phyloP scores from a whole-genome alignment of 1,140 invertebrate species.

The Macrobrachium nipponense region DNA sequence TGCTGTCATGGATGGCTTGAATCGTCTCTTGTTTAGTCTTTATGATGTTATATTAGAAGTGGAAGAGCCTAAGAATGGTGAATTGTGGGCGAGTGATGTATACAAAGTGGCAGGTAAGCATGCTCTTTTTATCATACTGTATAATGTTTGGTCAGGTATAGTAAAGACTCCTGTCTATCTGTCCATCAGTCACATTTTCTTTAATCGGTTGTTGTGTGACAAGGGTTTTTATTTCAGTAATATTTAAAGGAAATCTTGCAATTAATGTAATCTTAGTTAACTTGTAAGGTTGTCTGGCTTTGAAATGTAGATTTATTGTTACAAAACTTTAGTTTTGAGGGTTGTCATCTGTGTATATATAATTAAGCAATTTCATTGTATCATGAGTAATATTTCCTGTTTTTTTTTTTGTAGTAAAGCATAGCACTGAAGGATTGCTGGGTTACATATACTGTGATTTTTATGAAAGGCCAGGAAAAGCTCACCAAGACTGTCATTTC shows the following conservation, averaged over 20 bases:
- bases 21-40: slow-evolving; percentile 81
- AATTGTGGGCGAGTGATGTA: slow-evolving; percentile 85
- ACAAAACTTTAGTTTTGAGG: too few relatives aligned
- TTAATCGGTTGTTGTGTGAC: too few relatives aligned
- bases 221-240: too few relatives aligned
- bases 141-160: background rate
- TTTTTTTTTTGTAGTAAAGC: slow-evolving; percentile 72
- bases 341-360: background rate
- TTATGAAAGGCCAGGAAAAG: slow-evolving; percentile 88
- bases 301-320: too few relatives aligned
- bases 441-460: slow-evolving; percentile 99
- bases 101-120: slow-evolving; percentile 82
- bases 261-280: too few relatives aligned
- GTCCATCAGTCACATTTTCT: too few relatives aligned
- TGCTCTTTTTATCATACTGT: background rate
- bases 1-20: slow-evolving; percentile 95
- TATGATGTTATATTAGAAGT: slow-evolving; percentile 83
- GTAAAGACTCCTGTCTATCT: background rate
- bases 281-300: too few relatives aligned
- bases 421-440: slow-evolving; percentile 81
- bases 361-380: background rate
- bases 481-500: slow-evolving; percentile 98
- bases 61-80: slow-evolving; percentile 79
- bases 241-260: too few relatives aligned
- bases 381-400: background rate